These are phyloP conservation scores for Myiopsitta monachus DNA, from an alignment of 2,113 vertebrate species.

Conservation along the genomic window DNA sequence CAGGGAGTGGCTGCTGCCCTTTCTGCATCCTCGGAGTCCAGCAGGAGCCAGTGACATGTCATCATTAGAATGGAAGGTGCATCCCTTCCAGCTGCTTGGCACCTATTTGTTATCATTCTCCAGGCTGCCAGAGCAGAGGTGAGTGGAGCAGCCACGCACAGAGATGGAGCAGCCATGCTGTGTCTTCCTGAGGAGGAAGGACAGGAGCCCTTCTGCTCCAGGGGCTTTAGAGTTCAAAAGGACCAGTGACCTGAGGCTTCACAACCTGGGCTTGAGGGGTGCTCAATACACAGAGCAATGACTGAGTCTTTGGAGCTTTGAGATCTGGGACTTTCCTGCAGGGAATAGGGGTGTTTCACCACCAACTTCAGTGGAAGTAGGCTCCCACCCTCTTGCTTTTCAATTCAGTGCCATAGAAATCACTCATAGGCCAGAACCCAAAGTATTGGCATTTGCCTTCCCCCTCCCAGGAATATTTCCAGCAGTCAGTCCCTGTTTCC, in stretches of 20 bases:
- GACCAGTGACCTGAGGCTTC: neutral
- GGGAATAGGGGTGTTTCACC: neutral
- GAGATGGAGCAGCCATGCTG: neutral
- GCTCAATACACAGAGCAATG: neutral
- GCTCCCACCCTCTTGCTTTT: neutral
- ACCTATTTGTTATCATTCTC: constrained; percentile 20
- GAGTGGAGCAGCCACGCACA: neutral
- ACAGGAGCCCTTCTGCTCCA: neutral
- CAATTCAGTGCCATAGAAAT: neutral
- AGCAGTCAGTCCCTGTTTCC: neutral
- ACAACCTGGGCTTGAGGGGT: accelerated
- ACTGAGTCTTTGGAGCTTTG: neutral
- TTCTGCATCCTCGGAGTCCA: neutral
- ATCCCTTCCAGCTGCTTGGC: neutral
- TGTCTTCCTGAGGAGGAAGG: neutral
- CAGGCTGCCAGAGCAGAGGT: neutral
- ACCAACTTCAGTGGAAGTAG: neutral
- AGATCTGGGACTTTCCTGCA: neutral
- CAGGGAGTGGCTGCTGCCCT: constrained; percentile 40
- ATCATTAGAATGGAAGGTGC: neutral
- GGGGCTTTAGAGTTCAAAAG: neutral
- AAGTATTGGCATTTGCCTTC: neutral
- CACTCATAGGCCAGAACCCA: neutral
- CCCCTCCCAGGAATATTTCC: neutral
- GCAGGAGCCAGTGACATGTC: constrained; percentile 5